Conservation (phyloP, 2,888 invertebrate genomes). For the Ochropleura leucogaster region DNA sequence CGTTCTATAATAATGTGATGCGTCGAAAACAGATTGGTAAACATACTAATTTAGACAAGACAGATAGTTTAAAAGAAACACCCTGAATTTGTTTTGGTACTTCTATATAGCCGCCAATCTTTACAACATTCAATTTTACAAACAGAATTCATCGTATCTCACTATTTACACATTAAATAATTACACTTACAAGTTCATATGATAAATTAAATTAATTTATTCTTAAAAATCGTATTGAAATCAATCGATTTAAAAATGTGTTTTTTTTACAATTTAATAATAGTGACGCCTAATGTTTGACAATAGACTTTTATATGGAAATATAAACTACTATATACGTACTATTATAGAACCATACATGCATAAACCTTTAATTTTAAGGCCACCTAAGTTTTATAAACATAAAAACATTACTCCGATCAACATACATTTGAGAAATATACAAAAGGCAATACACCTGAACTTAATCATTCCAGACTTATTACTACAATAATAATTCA, state of each 20-base stretch:
- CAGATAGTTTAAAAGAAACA: neutral
- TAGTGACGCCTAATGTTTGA: conserved; percentile 32
- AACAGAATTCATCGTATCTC: conserved; percentile 13
- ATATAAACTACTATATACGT: neutral
- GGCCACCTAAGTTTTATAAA: neutral
- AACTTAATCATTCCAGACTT: neutral
- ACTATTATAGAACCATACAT: neutral
- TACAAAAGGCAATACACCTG: neutral
- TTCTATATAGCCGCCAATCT: conserved; percentile 27
- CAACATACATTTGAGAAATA: conserved; percentile 9
- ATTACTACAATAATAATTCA: neutral
- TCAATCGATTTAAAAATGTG: conserved; percentile 11
- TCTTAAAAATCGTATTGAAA: conserved; percentile 11
- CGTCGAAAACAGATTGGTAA: neutral
- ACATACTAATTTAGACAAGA: neutral
- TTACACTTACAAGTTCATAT: conserved; percentile 58
- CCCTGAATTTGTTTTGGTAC: conserved; percentile 13
- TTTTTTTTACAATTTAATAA: conserved; percentile 40
- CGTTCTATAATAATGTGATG: neutral
- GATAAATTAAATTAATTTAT: conserved; percentile 56
- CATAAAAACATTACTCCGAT: neutral
- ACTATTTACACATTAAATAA: conserved; percentile 60
- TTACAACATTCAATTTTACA: conserved; percentile 9
- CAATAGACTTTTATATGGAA: conserved; percentile 18
- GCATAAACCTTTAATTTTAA: neutral